Evolutionary conservation across 2,888 invertebrate species (phyloP).

Genomic region (Melieria crassipennis): DNA sequence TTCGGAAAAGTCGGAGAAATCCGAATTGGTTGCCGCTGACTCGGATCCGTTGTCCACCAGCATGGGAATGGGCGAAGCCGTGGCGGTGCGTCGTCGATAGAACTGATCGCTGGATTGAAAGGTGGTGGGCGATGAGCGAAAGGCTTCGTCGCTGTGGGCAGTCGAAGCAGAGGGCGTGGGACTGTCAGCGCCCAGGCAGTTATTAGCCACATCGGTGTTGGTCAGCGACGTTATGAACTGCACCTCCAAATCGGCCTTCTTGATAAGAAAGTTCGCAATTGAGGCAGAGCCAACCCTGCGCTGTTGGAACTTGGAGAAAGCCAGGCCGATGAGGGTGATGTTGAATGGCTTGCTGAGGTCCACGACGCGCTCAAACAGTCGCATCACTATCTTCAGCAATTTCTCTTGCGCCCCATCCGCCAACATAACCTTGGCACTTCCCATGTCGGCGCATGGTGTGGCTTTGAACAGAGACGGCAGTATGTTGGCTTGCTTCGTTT

Average conservation of each 20-base stretch:
- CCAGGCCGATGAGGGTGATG: slow-evolving; percentile 81
- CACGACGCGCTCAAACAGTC: slow-evolving; percentile 78
- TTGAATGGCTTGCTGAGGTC: slow-evolving; percentile 80
- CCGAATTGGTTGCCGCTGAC: slow-evolving; percentile 63
- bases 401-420: slow-evolving; percentile 72
- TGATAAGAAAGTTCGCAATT: slow-evolving; percentile 79
- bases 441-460: slow-evolving; percentile 49
- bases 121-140: slow-evolving; percentile 61
- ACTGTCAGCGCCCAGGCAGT: slow-evolving; percentile 41
- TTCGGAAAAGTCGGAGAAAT: slow-evolving; percentile 71
- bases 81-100: slow-evolving; percentile 59
- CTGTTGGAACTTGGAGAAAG: slow-evolving; percentile 82
- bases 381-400: slow-evolving; percentile 76
- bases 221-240: slow-evolving; percentile 77
- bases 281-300: slow-evolving; percentile 76
- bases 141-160: slow-evolving; percentile 52
- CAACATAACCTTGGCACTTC: slow-evolving; percentile 65
- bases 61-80: slow-evolving; percentile 63
- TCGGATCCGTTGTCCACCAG: slow-evolving; percentile 60
- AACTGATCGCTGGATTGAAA: slow-evolving; percentile 64
- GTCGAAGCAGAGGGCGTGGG: slow-evolving; percentile 42
- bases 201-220: slow-evolving; percentile 51
- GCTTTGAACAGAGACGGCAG: slow-evolving; percentile 72
- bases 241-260: slow-evolving; percentile 76
- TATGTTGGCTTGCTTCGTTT: slow-evolving; percentile 80